phyloP scores from a whole-genome alignment of 2,888 invertebrate genomes.

The Notodonta ziczac region DNA sequence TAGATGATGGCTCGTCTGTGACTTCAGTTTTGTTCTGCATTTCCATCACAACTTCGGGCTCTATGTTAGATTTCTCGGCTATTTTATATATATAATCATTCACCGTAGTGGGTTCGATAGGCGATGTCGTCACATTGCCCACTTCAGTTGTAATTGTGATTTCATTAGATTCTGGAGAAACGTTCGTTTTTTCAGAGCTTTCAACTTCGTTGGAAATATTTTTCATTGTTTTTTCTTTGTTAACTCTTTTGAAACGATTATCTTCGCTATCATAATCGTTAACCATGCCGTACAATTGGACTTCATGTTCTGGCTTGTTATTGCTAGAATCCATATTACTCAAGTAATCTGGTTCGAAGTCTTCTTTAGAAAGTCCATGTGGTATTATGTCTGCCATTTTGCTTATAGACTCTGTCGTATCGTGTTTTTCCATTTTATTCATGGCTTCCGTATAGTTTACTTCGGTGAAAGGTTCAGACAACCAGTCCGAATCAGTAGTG shows the following conservation, averaged over 20 bases:
- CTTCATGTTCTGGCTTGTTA: constrained; percentile 59
- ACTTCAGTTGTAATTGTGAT: constrained; percentile 21
- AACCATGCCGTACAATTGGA: constrained; percentile 62
- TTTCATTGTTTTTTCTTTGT: constrained; percentile 39
- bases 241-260: constrained; percentile 65
- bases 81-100: constrained; percentile 69
- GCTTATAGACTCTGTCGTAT: constrained; percentile 56
- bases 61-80: constrained; percentile 41
- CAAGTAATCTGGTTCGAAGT: constrained; percentile 76
- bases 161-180: constrained; percentile 10
- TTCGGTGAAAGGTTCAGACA: constrained; percentile 68
- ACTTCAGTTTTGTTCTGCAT: constrained; percentile 16
- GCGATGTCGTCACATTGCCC: constrained; percentile 22
- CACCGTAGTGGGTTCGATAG: constrained; percentile 65
- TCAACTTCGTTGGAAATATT: constrained; percentile 10
- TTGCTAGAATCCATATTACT: constrained; percentile 56
- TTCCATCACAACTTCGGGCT: constrained; percentile 7
- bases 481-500: constrained; percentile 70
- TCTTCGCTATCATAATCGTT: constrained; percentile 73
- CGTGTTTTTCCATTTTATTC: constrained; percentile 55
- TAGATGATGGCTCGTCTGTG: constrained; percentile 9
- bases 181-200: constrained; percentile 17
- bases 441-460: constrained; percentile 59
- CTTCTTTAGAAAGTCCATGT: constrained; percentile 57
- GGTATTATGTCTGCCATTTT: constrained; percentile 64